These are phyloP conservation scores for Anodontia alba DNA, from an alignment of 2,888 invertebrate genomes.

Conservation along the genomic window DNA sequence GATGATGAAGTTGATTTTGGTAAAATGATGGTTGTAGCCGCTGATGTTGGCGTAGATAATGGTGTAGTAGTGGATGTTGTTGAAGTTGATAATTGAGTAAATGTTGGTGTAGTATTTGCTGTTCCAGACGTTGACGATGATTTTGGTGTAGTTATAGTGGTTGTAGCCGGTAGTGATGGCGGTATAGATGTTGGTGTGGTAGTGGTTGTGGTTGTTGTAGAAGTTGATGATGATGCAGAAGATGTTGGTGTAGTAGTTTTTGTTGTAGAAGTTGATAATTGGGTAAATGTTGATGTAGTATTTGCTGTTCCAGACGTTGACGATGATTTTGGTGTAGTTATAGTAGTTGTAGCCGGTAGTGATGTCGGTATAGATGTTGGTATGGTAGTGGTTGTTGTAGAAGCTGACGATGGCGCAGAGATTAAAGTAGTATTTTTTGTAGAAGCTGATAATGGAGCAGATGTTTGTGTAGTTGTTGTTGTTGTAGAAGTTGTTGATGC, in stretches of 20 bases:
- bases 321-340: not conserved
- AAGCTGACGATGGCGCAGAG: not conserved
- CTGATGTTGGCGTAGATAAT: not conserved
- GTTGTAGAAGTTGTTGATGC: slow-evolving; percentile 2
- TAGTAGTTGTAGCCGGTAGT: not conserved
- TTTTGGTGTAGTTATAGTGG: not conserved
- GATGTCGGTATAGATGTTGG: not conserved
- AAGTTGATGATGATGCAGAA: not conserved
- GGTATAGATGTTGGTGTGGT: not conserved
- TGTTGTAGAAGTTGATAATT: not conserved
- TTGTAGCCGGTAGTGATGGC: not conserved
- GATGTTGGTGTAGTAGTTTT: not conserved
- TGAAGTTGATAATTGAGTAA: slow-evolving; percentile 12
- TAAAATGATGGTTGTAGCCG: not conserved
- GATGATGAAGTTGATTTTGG: not conserved
- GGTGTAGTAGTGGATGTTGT: slow-evolving; percentile 9
- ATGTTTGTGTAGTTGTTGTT: slow-evolving; percentile 14
- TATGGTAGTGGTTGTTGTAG: not conserved
- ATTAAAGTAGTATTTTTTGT: not conserved
- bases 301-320: not conserved
- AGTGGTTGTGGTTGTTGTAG: slow-evolving; percentile 9
- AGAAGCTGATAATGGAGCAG: slow-evolving; percentile 7
- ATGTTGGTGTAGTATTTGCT: not conserved
- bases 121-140: slow-evolving; percentile 2
- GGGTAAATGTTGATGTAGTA: not conserved